phyloP scores from a whole-genome alignment of 1,140 invertebrate species.

The Trialeurodes vaporariorum region DNA sequence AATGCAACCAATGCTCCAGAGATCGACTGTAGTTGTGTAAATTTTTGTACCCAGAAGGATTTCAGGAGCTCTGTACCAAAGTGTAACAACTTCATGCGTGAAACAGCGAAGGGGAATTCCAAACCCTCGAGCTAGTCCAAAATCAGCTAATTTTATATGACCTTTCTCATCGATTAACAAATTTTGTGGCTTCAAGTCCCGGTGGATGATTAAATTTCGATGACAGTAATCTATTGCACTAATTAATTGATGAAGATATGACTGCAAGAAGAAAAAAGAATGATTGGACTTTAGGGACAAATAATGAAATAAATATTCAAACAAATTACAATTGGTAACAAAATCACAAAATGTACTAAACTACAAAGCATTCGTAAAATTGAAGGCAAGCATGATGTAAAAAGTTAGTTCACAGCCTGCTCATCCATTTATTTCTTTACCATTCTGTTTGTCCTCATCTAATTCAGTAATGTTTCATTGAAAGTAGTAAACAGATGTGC shows the following conservation, averaged over 20 bases:
- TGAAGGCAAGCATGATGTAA: too few species aligned
- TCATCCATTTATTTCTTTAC: too few species aligned
- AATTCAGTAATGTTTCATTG: too few species aligned
- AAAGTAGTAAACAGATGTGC: too few species aligned
- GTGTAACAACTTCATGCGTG: slow-evolving; percentile 89
- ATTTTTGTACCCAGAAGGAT: slow-evolving; percentile 81
- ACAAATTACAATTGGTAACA: not conserved
- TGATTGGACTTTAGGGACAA: too few species aligned
- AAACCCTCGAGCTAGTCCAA: slow-evolving; percentile 75
- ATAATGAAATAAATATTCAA: too few species aligned
- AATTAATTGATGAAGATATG: slow-evolving; percentile 79
- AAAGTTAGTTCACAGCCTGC: too few species aligned
- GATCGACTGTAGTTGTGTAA: slow-evolving; percentile 81
- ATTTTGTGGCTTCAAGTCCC: slow-evolving; percentile 89
- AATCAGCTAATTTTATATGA: slow-evolving; percentile 80
- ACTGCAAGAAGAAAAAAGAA: slow-evolving; percentile 41
- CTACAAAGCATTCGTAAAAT: not conserved
- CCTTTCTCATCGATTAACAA: slow-evolving; percentile 67
- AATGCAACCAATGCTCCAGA: slow-evolving; percentile 95
- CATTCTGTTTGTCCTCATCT: too few species aligned
- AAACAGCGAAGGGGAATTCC: slow-evolving; percentile 71
- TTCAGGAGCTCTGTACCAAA: slow-evolving; percentile 95
- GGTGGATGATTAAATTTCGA: slow-evolving; percentile 68
- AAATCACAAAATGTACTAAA: not conserved
- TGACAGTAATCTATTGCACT: slow-evolving; percentile 89